Base-by-base conservation (phyloP, 2,888 invertebrate species). In the Diogma glabrata region DNA sequence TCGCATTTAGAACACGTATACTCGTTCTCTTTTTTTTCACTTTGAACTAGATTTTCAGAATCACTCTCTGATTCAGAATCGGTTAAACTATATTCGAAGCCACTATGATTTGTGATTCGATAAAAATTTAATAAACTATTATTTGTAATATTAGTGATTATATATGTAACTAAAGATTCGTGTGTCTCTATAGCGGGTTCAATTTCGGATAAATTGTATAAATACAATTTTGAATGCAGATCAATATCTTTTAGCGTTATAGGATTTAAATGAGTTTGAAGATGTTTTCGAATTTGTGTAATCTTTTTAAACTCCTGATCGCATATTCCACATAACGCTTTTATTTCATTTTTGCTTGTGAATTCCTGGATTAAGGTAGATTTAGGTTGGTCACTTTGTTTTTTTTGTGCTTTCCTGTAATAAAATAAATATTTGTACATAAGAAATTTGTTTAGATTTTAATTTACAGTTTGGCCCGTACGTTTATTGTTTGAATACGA, bases 61-160 rank as follows among this genome's bases (percentile, higher is more conserved):
- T 56, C 57, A n/a, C n/a, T n/a, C 17, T 69, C 70, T 3, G 69
- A 67, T 56, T 70, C 69, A 1, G 69, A 67, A 54, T 66, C 70
- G 33, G 61, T 62, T 28, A 69, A 56, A 40, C 62, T 60, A 49
- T 67, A 47, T 53, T 70, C 70, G 17, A 61, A 62, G 0, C 67
- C 68, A 28, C 58, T 60, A 19, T 53, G 59, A 38, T 64, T 63
- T 14, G 62, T 56, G 3, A 67, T 67, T 17, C 63, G 59, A 53
- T 67, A 70, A 33, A 66, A 63, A 16, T 60, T 55, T 1, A 26
- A 17, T 2, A 52, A 22, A 17, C 38, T 48, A 16, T 28, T 45
- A 8, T 50, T 26, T 24, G 49, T 33, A 12, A 53, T 43, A 8
- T 49, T 33, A n/a, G 43, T 38, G 9, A 51, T 50, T 9, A 55